Evolutionary conservation across 2,797 vertebrate species (phyloP).

Genomic region (Gobionotothen gibberifrons): DNA sequence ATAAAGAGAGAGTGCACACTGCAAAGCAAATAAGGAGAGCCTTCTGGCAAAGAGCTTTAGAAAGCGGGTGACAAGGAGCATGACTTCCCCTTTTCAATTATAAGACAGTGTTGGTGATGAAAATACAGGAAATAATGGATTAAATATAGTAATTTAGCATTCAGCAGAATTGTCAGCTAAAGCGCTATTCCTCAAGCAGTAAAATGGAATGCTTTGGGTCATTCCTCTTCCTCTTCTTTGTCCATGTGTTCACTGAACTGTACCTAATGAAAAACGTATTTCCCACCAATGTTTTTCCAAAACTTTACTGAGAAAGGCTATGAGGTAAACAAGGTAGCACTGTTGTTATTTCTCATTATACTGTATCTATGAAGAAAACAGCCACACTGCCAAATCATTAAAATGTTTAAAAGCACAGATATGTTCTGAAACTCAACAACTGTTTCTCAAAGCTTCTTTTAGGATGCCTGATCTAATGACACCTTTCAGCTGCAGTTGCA

Average conservation of each 20-base stretch:
- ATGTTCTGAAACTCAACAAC: conserved; percentile 28
- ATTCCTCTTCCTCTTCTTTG: conserved; percentile 1
- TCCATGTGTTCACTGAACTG: background rate
- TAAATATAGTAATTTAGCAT: conserved; percentile 17
- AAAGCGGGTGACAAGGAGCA: conserved; percentile 19
- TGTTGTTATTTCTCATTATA: background rate
- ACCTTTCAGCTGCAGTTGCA: conserved; percentile 47
- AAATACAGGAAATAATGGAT: conserved; percentile 29
- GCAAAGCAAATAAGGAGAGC: conserved; percentile 12
- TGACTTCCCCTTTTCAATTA: conserved; percentile 30
- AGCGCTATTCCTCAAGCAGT: background rate
- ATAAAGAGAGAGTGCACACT: background rate
- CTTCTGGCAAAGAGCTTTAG: conserved; percentile 5
- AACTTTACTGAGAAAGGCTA: background rate
- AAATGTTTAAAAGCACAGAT: conserved; percentile 12
- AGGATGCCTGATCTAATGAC: conserved; percentile 45
- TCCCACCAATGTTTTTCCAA: background rate
- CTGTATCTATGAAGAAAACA: conserved; percentile 4
- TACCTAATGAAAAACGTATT: background rate
- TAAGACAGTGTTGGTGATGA: conserved; percentile 17
- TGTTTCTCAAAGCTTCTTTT: conserved; percentile 35
- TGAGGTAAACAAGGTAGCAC: background rate
- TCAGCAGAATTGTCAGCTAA: background rate
- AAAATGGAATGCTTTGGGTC: background rate
- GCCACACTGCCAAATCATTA: conserved; percentile 14